Conservation (phyloP, 2,113 vertebrate genomes). For the Puma concolor region DNA sequence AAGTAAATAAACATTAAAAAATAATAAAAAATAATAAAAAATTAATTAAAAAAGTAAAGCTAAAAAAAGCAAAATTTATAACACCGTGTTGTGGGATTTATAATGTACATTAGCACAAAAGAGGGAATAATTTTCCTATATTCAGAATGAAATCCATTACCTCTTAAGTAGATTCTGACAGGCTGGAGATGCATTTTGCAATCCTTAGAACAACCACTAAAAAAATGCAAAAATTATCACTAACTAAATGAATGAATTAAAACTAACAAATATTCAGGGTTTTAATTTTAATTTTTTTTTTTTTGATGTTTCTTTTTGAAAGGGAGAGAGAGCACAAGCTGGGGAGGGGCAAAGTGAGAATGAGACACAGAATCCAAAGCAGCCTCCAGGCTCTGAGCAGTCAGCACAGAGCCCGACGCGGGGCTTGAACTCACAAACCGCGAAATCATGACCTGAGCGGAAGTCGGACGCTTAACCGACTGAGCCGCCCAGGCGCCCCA, state of each 20-base stretch:
- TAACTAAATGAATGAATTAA: not conserved
- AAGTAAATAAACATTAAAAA: no score
- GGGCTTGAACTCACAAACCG: rapidly evolving
- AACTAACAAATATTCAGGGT: no score
- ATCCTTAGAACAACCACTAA: not conserved
- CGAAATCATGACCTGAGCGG: no score
- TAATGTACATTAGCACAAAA: not conserved
- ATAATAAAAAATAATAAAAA: not conserved
- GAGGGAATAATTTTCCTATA: not conserved
- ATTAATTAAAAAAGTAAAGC: not conserved
- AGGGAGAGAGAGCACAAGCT: no score
- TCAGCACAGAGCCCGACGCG: no score
- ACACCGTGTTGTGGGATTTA: not conserved
- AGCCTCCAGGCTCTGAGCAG: no score
- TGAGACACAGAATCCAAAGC: no score
- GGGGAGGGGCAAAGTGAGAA: no score
- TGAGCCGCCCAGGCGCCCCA: no score
- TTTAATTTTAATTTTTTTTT: no score
- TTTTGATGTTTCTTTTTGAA: no score
- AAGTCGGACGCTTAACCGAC: rapidly evolving
- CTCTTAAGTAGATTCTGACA: not conserved
- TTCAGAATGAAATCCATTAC: not conserved
- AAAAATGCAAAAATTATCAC: not conserved
- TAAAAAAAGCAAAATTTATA: not conserved
- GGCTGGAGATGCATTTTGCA: not conserved